Conservation (phyloP, 2,888 invertebrate species). For the Copidosoma aretas region DNA sequence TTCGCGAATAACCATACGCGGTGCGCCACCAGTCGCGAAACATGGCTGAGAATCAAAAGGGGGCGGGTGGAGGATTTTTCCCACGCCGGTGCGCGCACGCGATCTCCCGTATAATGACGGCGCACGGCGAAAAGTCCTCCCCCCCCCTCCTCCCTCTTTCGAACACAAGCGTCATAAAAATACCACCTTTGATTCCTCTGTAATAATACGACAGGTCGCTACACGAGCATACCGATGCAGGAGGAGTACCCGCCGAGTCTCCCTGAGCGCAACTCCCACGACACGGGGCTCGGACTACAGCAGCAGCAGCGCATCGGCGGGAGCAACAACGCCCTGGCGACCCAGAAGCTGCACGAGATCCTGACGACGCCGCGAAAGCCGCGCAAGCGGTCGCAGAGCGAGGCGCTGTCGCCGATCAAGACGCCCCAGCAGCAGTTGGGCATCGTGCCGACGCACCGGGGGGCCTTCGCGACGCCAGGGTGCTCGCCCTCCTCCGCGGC, state of each 20-base stretch:
- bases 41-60: no score
- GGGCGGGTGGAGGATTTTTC: no score
- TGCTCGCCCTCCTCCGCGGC: constrained; percentile 47
- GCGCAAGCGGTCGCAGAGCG: constrained; percentile 47
- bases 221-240: constrained; percentile 56
- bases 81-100: no score
- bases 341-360: constrained; percentile 78
- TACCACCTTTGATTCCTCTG: no score
- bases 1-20: no score
- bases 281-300: constrained; percentile 29
- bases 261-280: constrained; percentile 54
- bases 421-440: constrained; percentile 24
- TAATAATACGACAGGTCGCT: constrained; percentile 59
- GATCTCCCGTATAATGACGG: no score
- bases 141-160: not conserved
- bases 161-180: no score
- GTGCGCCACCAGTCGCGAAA: no score
- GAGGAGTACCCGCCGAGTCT: constrained; percentile 59
- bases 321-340: constrained; percentile 68
- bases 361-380: constrained; percentile 75
- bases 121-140: no score
- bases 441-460: constrained; percentile 30
- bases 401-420: constrained; percentile 24
- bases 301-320: not conserved
- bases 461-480: constrained; percentile 58